Evolutionary conservation across 2,888 invertebrate species (phyloP).

Genomic region (Cremastinae sp.): DNA sequence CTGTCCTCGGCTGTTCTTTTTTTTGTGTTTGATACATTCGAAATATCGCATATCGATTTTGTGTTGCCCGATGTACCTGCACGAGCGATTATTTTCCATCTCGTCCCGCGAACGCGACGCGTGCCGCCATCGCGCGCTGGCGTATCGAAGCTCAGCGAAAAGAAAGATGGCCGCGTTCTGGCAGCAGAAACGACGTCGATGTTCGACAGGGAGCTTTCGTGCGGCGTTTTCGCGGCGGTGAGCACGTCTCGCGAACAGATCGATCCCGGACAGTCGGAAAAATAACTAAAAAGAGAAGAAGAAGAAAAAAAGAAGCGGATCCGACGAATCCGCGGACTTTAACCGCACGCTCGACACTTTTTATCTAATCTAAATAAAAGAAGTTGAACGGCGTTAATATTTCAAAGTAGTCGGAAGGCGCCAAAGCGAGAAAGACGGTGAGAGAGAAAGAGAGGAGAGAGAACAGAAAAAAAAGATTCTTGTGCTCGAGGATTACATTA

Average conservation of each 20-base stretch:
- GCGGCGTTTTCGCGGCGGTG: slow-evolving; percentile 62
- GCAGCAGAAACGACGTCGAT: slow-evolving; percentile 47
- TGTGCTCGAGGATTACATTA: slow-evolving; percentile 31
- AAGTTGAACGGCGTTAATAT: slow-evolving; percentile 16
- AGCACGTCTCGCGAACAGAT: slow-evolving; percentile 62
- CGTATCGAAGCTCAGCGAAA: slow-evolving; percentile 40
- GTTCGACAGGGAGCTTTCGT: slow-evolving; percentile 58
- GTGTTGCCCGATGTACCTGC: too few species aligned
- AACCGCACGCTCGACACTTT: slow-evolving; percentile 16
- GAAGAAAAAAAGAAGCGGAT: slow-evolving; percentile 8
- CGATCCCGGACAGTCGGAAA: slow-evolving; percentile 49
- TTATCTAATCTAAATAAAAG: slow-evolving; percentile 9
- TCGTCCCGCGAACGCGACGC: slow-evolving; percentile 19
- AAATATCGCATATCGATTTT: too few species aligned
- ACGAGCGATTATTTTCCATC: background rate
- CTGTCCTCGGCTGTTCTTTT: too few species aligned
- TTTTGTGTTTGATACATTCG: too few species aligned
- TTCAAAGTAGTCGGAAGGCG: slow-evolving; percentile 22
- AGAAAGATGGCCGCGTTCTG: slow-evolving; percentile 62
- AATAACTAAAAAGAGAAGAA: slow-evolving; percentile 19
- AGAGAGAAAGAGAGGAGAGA: slow-evolving; percentile 37
- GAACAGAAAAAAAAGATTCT: slow-evolving; percentile 1
- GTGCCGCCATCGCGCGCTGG: slow-evolving; percentile 63
- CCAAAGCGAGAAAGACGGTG: slow-evolving; percentile 14
- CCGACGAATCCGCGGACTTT: slow-evolving; percentile 23